These are phyloP conservation scores for Amphiprion clarkii DNA, from an alignment of 2,797 vertebrate species.

Conservation along the genomic window DNA sequence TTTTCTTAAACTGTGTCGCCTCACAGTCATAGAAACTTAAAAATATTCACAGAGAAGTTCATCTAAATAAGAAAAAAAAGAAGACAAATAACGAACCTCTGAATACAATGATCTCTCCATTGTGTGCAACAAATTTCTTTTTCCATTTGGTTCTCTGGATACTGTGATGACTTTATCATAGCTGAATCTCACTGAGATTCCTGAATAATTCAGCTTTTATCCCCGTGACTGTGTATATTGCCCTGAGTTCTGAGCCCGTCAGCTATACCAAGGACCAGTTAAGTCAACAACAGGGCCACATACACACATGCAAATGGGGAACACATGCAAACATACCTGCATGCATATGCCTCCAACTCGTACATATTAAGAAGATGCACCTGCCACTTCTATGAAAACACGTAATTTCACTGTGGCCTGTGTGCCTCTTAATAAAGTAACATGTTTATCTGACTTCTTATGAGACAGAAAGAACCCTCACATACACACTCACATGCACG, in stretches of 20 bases:
- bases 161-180: slow-evolving; percentile 49
- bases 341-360: slow-evolving; percentile 22
- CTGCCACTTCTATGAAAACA: slow-evolving; percentile 12
- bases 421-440: slow-evolving; percentile 7
- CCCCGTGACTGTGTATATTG: slow-evolving; percentile 33
- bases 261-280: slow-evolving; percentile 33
- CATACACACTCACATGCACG: slow-evolving; percentile 1
- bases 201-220: slow-evolving; percentile 64
- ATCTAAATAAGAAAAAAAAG: slow-evolving; percentile 25
- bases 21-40: slow-evolving; percentile 41
- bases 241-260: slow-evolving; percentile 25
- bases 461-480: background rate
- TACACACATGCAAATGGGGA: background rate
- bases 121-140: slow-evolving; percentile 11
- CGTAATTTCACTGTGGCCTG: slow-evolving; percentile 8
- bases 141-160: slow-evolving; percentile 43
- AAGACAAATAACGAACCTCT: slow-evolving; percentile 32
- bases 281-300: slow-evolving; percentile 36
- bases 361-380: slow-evolving; percentile 4
- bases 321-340: slow-evolving; percentile 17
- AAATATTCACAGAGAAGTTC: slow-evolving; percentile 47
- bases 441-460: slow-evolving; percentile 12
- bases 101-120: slow-evolving; percentile 16
- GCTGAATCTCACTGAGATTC: slow-evolving; percentile 56
- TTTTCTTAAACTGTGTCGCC: slow-evolving; percentile 51